These are phyloP conservation scores for Gila orcuttii DNA, from an alignment of 2,113 vertebrate species.

Conservation along the genomic window DNA sequence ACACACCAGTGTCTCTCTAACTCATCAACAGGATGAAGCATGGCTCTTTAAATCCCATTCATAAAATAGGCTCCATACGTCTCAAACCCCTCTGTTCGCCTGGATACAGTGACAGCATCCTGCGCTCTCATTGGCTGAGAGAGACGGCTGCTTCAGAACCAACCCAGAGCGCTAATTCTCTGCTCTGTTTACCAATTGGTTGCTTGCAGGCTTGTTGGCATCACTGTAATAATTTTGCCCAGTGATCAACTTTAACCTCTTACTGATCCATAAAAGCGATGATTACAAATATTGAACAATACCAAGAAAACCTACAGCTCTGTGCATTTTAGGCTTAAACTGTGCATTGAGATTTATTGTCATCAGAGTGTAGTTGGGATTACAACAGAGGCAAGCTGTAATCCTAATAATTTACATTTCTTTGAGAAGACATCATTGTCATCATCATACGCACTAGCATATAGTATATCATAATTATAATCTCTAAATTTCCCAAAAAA, in stretches of 20 bases:
- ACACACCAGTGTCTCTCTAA: constrained; percentile 23
- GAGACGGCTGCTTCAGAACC: constrained; percentile 45
- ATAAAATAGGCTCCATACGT: constrained; percentile 55
- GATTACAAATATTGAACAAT: constrained; percentile 8
- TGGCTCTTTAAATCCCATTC: constrained; percentile 62
- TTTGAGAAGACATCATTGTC: background rate
- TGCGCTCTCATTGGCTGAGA: constrained; percentile 51
- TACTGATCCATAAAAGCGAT: constrained; percentile 34
- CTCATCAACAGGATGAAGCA: constrained; percentile 33
- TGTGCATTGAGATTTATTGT: background rate
- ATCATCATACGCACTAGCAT: background rate
- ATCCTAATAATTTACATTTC: background rate
- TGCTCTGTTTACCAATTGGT: constrained; percentile 54
- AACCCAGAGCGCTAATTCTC: constrained; percentile 56
- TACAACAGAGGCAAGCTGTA: background rate
- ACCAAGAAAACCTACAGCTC: background rate
- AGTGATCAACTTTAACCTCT: constrained; percentile 49
- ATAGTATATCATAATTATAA: constrained; percentile 19
- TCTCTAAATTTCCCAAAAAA: background rate
- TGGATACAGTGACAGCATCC: constrained; percentile 63
- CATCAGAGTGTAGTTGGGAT: background rate
- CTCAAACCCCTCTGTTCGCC: constrained; percentile 58
- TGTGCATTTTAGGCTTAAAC: background rate
- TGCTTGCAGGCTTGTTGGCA: constrained; percentile 48
- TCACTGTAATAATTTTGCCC: constrained; percentile 46